Percentiles rank a stretch among this genome's conserved stretches.
Conservation (phyloP, 2,888 invertebrate species). For the Pheosia gnoma region DNA sequence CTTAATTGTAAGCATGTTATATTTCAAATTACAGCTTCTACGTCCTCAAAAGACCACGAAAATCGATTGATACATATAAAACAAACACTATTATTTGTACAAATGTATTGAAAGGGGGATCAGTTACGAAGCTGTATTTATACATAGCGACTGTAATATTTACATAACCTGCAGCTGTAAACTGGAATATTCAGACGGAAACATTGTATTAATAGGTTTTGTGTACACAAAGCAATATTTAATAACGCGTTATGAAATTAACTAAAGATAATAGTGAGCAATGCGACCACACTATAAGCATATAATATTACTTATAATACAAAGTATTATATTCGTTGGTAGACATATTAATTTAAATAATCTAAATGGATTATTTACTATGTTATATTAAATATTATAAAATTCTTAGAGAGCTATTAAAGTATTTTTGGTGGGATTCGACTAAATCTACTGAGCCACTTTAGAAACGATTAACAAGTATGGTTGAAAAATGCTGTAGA, state of each 20-base stretch:
- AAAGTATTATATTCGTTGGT: too few species aligned
- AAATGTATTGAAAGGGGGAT: constrained; percentile 4
- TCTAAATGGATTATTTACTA: too few species aligned
- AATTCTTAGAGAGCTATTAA: too few species aligned
- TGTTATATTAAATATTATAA: too few species aligned
- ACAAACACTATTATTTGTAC: constrained; percentile 9
- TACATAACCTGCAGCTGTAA: constrained; percentile 27
- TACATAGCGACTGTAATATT: constrained; percentile 8
- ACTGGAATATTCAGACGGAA: constrained; percentile 16
- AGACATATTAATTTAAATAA: too few species aligned
- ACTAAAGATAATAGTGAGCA: background rate
- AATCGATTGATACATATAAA: constrained; percentile 5
- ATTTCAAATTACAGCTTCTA: background rate
- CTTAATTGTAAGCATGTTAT: background rate
- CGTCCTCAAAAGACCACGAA: background rate
- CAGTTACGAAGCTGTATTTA: background rate
- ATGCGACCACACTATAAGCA: background rate
- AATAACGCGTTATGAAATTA: constrained; percentile 22
- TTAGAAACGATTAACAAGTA: too few species aligned
- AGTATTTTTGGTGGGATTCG: too few species aligned
- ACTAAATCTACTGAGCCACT: too few species aligned
- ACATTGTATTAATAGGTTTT: constrained; percentile 10
- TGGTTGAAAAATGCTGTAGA: too few species aligned
- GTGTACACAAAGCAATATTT: constrained; percentile 23
- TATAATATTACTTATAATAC: too few species aligned